Percentiles rank a stretch among this genome's conserved stretches.
Evolutionary conservation across 2,888 invertebrate species (phyloP).

Genomic region (Lochmaea crataegi): DNA sequence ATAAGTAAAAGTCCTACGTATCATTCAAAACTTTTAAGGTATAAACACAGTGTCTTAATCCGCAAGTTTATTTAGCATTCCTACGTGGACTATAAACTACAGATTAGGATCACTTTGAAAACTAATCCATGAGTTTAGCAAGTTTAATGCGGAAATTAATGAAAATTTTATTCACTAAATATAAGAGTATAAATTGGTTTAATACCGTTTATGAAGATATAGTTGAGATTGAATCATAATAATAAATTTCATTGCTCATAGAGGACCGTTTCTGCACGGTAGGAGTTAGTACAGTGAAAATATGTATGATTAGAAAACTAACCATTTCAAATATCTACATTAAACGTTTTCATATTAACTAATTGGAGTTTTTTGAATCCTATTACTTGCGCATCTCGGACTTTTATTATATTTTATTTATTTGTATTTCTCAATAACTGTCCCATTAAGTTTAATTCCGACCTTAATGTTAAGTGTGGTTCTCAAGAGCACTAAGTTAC

Average conservation of each 20-base stretch:
- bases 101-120: slow-evolving; percentile 22
- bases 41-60: no score
- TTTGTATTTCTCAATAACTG: no score
- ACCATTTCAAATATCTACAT: background rate
- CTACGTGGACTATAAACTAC: slow-evolving; percentile 23
- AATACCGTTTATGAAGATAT: slow-evolving; percentile 1
- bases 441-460: no score
- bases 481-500: no score
- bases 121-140: slow-evolving; percentile 14
- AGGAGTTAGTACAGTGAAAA: background rate
- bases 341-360: background rate
- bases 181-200: slow-evolving; percentile 13
- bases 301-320: background rate
- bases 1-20: no score
- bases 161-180: slow-evolving; percentile 19
- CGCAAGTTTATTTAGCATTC: slow-evolving; percentile 20
- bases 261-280: background rate
- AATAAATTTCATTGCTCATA: background rate
- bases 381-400: no score
- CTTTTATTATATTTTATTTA: no score
- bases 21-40: no score
- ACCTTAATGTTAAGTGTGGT: no score
- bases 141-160: slow-evolving; percentile 20
- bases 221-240: background rate
- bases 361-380: no score